phyloP scores from a whole-genome alignment of 2,888 invertebrate species.

The Drosophila tripunctata region DNA sequence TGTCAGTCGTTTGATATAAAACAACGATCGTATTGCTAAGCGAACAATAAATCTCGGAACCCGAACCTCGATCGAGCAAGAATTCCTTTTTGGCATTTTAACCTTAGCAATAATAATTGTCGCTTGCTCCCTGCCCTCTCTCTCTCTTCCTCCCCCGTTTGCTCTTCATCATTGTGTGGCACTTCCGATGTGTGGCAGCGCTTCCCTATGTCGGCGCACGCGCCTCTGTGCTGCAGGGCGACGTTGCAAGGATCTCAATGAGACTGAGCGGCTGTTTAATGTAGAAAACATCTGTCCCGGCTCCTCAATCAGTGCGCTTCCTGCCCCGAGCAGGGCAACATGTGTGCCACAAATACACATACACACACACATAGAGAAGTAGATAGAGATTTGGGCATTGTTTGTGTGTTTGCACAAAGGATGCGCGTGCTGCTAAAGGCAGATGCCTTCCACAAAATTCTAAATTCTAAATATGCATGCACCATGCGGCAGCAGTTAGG shows the following conservation, averaged over 20 bases:
- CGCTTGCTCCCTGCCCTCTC: neutral
- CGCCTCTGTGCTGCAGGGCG: conserved; percentile 27
- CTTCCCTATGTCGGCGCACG: conserved; percentile 48
- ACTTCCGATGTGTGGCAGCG: conserved; percentile 65
- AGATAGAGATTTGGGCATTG: conserved; percentile 35
- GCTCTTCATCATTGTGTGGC: conserved; percentile 36
- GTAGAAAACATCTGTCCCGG: conserved; percentile 74
- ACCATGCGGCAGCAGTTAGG: conserved; percentile 6
- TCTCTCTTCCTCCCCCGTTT: neutral
- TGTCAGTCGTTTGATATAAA: conserved; percentile 59
- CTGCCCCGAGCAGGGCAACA: conserved; percentile 60
- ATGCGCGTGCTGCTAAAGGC: conserved; percentile 69
- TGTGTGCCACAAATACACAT: conserved; percentile 53
- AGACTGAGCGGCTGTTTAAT: conserved; percentile 48
- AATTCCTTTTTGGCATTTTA: conserved; percentile 54
- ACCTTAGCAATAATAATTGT: conserved; percentile 48
- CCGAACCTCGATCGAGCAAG: conserved; percentile 35
- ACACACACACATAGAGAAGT: conserved; percentile 4
- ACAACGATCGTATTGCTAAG: conserved; percentile 56
- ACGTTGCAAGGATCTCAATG: conserved; percentile 1
- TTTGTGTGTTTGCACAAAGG: conserved; percentile 62
- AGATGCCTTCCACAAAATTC: conserved; percentile 50
- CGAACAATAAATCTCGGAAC: conserved; percentile 63
- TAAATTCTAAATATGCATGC: conserved; percentile 46
- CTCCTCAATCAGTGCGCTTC: conserved; percentile 79